Base-by-base conservation (phyloP, 2,113 vertebrate genomes). In the Bufo bufo region DNA sequence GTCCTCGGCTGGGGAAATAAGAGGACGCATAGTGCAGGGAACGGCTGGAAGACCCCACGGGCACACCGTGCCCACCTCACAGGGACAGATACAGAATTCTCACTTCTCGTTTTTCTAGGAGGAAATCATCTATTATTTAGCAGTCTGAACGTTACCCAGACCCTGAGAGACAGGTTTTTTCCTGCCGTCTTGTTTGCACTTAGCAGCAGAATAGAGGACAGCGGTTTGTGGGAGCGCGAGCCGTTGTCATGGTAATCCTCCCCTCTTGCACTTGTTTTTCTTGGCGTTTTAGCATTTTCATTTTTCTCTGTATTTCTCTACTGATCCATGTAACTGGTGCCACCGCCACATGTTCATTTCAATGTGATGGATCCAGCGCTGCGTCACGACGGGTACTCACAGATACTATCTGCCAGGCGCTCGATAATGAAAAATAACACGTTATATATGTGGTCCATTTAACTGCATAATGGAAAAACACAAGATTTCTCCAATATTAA, bases 181-280 rank as follows among this genome's bases (percentile, higher is more conserved):
- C 75, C 74, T 54, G 20, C 87, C 87, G 16, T 89, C 81, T 84
- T 89, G 82, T 78, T 78, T 89, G 81, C 87, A 84, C 87, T 77
- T 84, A 77, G 58, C 81, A 78, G 61, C 72, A 84, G 87, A 84
- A 78, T 52, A 83, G 75, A 77, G 56, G 79, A 77, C 19, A 61
- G 69, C 16, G 72, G 71, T 88, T 72, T 82, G 33, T 47, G 87
- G 23, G 69, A 82, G 50, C 16, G 69, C 20, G 43, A 75, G 80
- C 71, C 71, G 81, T 88, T 89, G 81, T 33, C 87, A 89, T 89
- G 58, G 87, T 78, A 89, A 89, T 80, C 23, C 61, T 45, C 54
- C 19, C 33, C 14, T 45, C 78, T 81, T 43, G 72, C 69, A 61
- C 80, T 82, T 82, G 86, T 87, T 77, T 87, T 82, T 87, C 85